Percentiles rank a stretch among this genome's conserved stretches.
phyloP scores from a whole-genome alignment of 2,888 invertebrate genomes.

The Drosophila parthenogenetica region DNA sequence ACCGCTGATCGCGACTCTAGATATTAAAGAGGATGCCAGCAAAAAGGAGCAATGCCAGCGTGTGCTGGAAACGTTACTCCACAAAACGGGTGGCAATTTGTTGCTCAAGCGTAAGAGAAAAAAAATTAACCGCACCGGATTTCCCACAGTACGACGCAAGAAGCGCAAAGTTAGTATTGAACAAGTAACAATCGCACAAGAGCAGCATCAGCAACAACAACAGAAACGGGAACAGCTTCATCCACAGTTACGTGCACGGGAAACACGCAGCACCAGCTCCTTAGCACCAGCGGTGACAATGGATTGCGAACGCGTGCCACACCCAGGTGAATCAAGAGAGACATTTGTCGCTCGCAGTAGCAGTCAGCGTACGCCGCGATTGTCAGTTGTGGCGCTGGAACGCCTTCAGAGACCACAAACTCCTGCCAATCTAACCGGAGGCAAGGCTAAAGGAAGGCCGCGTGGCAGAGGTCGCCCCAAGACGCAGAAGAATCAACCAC shows the following conservation, averaged over 20 bases:
- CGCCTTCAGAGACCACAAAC: conserved; percentile 86
- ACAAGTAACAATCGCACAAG: conserved; percentile 25
- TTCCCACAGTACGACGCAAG: conserved; percentile 93
- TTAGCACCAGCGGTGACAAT: conserved; percentile 25
- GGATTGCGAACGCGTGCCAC: conserved; percentile 89
- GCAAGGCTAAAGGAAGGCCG: conserved; percentile 24
- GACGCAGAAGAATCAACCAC: conserved; percentile 7
- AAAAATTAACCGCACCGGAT: conserved; percentile 94
- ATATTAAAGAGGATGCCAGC: conserved; percentile 70
- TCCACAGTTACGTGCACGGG: conserved; percentile 32
- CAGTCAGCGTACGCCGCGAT: conserved; percentile 85
- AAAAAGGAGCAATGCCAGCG: conserved; percentile 70
- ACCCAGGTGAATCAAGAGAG: conserved; percentile 89
- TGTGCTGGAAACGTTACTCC: conserved; percentile 83
- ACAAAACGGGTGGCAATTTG: conserved; percentile 82
- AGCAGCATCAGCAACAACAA: conserved; percentile 21
- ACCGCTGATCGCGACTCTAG: conserved; percentile 80
- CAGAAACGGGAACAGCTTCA: conserved; percentile 16
- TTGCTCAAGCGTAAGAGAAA: conserved; percentile 88
- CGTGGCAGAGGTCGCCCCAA: conserved; percentile 53
- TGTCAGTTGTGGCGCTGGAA: conserved; percentile 88
- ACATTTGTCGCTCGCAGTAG: conserved; percentile 88
- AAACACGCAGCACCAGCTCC: conserved; percentile 56
- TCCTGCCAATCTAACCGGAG: conserved; percentile 41
- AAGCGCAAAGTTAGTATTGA: conserved; percentile 87